Evolutionary conservation across 2,113 vertebrate genomes (phyloP).

Genomic region (Donacobius atricapilla): DNA sequence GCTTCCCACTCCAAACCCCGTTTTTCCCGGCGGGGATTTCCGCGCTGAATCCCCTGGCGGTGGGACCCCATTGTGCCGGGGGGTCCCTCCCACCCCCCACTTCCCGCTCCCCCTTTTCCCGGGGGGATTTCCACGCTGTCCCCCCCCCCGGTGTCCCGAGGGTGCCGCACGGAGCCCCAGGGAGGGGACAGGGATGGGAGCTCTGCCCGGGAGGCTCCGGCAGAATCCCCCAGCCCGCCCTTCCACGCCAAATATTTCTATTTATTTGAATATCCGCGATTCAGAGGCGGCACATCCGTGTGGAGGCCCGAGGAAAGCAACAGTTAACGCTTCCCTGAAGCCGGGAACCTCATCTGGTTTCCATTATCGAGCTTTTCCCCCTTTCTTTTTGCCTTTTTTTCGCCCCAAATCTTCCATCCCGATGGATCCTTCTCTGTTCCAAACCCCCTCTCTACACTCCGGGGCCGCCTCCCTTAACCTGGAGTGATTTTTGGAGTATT

Average conservation of each 20-base stretch:
- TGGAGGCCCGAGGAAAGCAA: background rate
- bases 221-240: too few species aligned
- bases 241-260: fast-evolving
- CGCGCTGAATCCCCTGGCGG: fast-evolving
- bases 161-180: background rate
- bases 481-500: background rate
- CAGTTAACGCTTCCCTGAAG: background rate
- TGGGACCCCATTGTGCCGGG: background rate
- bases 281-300: background rate
- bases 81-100: background rate
- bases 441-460: background rate
- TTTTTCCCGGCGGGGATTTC: background rate
- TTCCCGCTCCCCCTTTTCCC: background rate
- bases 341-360: conserved; percentile 39
- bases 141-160: too few species aligned
- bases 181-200: background rate
- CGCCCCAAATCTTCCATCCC: background rate
- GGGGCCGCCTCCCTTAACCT: background rate
- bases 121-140: background rate
- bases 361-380: background rate
- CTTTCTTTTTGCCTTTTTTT: too few species aligned
- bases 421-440: background rate
- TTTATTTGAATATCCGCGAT: fast-evolving
- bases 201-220: too few species aligned
- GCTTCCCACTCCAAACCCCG: background rate